phyloP scores from a whole-genome alignment of 2,113 vertebrate species.

The Sapayoa aenigma region DNA sequence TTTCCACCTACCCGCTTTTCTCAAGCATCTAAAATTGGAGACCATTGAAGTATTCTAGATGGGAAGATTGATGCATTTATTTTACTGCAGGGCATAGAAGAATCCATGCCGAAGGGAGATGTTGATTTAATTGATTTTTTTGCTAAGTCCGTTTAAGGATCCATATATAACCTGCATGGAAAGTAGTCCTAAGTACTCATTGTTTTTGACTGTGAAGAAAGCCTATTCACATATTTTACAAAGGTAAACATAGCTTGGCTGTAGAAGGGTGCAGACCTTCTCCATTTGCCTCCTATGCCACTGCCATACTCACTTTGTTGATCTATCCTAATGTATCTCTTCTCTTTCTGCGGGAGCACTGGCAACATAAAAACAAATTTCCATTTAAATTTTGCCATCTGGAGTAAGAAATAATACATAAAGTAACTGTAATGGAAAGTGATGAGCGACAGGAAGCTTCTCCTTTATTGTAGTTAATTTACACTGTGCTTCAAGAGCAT shows the following conservation, averaged over 20 bases:
- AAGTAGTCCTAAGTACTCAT: neutral
- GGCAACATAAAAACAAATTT: neutral
- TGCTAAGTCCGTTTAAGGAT: neutral
- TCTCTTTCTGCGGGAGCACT: neutral
- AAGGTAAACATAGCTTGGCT: neutral
- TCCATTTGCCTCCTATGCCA: neutral
- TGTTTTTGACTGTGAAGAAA: neutral
- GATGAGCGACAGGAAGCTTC: constrained; percentile 18
- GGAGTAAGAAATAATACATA: constrained; percentile 40
- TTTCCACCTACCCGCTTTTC: neutral
- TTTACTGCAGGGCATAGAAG: neutral
- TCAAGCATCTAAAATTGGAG: neutral
- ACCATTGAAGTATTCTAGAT: neutral
- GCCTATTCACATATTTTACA: neutral
- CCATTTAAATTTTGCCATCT: neutral
- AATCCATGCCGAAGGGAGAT: neutral
- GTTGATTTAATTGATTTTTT: neutral
- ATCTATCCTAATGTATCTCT: neutral
- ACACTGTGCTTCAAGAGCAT: neutral
- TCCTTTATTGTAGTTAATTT: constrained; percentile 4
- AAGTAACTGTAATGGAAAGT: constrained; percentile 7
- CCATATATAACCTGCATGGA: neutral
- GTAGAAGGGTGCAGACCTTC: neutral
- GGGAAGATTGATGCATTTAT: neutral
- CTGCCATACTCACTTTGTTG: neutral